Percentiles rank a stretch among this genome's conserved stretches.
Conservation (phyloP, 2,797 vertebrate species). For the Erithacus rubecula region DNA sequence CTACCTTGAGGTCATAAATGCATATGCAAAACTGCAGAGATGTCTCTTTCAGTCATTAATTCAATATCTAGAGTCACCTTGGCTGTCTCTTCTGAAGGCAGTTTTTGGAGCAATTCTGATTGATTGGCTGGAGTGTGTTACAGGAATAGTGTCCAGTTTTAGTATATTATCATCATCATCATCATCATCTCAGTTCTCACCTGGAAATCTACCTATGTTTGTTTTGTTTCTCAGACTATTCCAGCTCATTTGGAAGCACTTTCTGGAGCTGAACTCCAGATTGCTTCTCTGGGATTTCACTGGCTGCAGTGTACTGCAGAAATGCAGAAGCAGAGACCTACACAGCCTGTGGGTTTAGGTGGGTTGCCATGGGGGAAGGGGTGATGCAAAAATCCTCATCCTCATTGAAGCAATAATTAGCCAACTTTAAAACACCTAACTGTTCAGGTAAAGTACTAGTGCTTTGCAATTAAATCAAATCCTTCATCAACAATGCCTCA, state of each 20-base stretch:
- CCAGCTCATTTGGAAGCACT: not conserved
- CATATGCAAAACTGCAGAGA: not conserved
- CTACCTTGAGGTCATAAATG: not conserved
- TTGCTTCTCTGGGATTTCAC: not conserved
- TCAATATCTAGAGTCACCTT: not conserved
- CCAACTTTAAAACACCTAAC: not conserved
- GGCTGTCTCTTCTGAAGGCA: not conserved
- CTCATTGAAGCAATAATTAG: not conserved
- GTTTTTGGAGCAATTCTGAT: not conserved
- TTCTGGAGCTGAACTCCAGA: not conserved
- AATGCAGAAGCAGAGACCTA: not conserved
- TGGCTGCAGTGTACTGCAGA: fast-evolving
- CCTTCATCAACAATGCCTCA: not conserved
- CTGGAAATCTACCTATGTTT: not conserved
- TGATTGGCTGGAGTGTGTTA: not conserved
- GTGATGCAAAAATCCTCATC: not conserved
- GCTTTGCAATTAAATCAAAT: not conserved
- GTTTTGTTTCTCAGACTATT: not conserved
- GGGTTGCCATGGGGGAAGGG: not conserved
- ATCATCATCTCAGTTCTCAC: not conserved
- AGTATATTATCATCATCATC: not conserved
- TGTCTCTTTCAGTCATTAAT: not conserved
- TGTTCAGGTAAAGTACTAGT: not conserved
- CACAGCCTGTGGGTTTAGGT: not conserved
- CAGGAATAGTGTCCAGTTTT: fast-evolving